Evolutionary conservation across 2,113 vertebrate species (phyloP).

Genomic region (Notarius quadriscutis): DNA sequence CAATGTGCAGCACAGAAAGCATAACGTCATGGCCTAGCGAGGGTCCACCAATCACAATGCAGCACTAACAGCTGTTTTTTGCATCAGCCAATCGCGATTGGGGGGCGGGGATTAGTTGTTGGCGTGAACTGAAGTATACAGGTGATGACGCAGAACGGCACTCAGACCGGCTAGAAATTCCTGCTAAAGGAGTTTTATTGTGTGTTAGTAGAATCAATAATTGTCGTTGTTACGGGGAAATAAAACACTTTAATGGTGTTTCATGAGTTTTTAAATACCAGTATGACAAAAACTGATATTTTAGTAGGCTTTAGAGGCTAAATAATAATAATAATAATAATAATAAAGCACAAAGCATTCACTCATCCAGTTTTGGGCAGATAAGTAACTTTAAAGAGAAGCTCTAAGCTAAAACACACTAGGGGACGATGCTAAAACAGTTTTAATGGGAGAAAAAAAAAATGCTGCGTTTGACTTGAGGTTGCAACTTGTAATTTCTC

Average conservation of each 20-base stretch:
- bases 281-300: not conserved
- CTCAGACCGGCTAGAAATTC: slow-evolving; percentile 1
- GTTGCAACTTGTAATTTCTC: too few relatives aligned
- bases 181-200: not conserved
- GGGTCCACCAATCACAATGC: slow-evolving; percentile 62
- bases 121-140: slow-evolving; percentile 6
- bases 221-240: not conserved
- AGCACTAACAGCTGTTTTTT: slow-evolving; percentile 58
- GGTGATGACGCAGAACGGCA: slow-evolving; percentile 23
- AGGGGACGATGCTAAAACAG: not conserved
- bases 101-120: slow-evolving; percentile 25
- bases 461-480: too few relatives aligned
- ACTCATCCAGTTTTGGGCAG: not conserved
- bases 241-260: not conserved
- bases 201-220: not conserved
- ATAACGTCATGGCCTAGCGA: slow-evolving; percentile 70
- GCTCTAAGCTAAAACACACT: not conserved
- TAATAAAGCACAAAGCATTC: too few relatives aligned
- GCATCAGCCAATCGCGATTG: slow-evolving; percentile 68
- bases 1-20: slow-evolving; percentile 59
- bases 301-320: not conserved
- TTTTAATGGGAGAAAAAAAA: too few relatives aligned
- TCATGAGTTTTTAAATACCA: not conserved
- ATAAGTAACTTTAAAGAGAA: slow-evolving; percentile 22
- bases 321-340: not conserved